Evolutionary conservation across 2,113 vertebrate genomes (phyloP), one percentile per base, ranked within the genome.

Genomic region (human (Homo sapiens)): DNA sequence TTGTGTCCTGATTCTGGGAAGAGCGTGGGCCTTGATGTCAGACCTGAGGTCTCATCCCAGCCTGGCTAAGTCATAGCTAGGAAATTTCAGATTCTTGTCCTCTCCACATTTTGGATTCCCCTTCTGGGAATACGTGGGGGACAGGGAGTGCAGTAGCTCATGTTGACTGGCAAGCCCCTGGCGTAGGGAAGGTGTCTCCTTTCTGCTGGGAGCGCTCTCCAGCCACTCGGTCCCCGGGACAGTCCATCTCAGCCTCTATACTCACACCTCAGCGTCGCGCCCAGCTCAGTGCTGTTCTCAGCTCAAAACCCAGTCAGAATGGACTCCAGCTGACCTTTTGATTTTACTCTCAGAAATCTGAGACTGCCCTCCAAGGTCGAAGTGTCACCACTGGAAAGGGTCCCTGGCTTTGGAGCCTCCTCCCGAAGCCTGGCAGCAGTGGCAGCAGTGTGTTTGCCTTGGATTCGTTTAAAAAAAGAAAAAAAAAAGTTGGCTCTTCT

Each of bases 51-150:
- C 22, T 9, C 3, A 1, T 18, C 64, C 55, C 25, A 3, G 0
- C 45, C 4, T 38, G 20, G 45, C 85, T 22, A 1, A 2, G 1
- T 18, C 0, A 0, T 17, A 57, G 38, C 38, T 1, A 25, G 23
- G 50, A 17, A 5, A 5, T 32, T 79, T 76, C n/a, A 25, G 18
- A 18, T 6, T 48, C 38, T 50, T 2, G 1, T 27, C 66, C 10
- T 5, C 38, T 35, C n/a, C 20, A 18, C 2, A 40, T 50, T 30
- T 57, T 50, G 23, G 11, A 20, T 38, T 48, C 57, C 4, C 13
- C 50, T 20, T 75, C 38, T 72, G 72, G 59, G 55, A 45, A 22
- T 6, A 11, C 23, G 2, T 1, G 0, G 40, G n/a, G 35, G 6
- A 22, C 11, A 2, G 20, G 70, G 9, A 11, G 12, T 14, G 30